Percentiles rank a stretch among this genome's conserved stretches.
phyloP scores from a whole-genome alignment of 2,113 vertebrate genomes.

The Sinocyclocheilus anshuiensis region DNA sequence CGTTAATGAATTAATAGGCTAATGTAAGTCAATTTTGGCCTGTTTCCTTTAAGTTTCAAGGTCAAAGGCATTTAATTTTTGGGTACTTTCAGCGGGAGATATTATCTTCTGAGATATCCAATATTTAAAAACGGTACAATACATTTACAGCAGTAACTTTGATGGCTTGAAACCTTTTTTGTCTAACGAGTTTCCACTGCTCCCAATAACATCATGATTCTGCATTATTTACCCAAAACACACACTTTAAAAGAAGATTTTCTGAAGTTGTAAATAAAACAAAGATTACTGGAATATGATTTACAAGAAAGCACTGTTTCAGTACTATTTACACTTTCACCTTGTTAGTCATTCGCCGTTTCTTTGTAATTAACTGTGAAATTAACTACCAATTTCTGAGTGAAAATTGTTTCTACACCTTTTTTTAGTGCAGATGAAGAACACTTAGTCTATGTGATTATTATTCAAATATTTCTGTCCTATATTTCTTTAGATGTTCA shows the following conservation, averaged over 20 bases:
- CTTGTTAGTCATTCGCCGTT: too few species aligned
- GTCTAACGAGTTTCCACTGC: not conserved
- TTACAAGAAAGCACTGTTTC: not conserved
- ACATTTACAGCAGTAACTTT: not conserved
- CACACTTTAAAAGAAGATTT: too few species aligned
- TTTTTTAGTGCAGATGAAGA: not conserved
- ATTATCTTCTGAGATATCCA: not conserved
- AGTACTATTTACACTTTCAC: too few species aligned
- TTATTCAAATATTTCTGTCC: not conserved
- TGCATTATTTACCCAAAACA: not conserved
- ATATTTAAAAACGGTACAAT: not conserved
- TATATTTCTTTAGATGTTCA: constrained; percentile 13
- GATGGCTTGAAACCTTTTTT: not conserved
- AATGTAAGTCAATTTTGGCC: not conserved
- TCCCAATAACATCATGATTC: not conserved
- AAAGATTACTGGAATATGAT: too few species aligned
- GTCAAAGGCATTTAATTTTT: not conserved
- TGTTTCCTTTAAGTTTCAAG: not conserved
- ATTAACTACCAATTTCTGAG: too few species aligned
- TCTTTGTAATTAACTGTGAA: too few species aligned
- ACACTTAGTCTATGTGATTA: not conserved
- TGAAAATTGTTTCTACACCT: too few species aligned
- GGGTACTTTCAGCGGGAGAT: not conserved
- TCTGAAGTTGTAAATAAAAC: too few species aligned
- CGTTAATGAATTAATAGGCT: not conserved